Evolutionary conservation across 2,888 invertebrate species (phyloP).

Genomic region (Xestia ashworthii): DNA sequence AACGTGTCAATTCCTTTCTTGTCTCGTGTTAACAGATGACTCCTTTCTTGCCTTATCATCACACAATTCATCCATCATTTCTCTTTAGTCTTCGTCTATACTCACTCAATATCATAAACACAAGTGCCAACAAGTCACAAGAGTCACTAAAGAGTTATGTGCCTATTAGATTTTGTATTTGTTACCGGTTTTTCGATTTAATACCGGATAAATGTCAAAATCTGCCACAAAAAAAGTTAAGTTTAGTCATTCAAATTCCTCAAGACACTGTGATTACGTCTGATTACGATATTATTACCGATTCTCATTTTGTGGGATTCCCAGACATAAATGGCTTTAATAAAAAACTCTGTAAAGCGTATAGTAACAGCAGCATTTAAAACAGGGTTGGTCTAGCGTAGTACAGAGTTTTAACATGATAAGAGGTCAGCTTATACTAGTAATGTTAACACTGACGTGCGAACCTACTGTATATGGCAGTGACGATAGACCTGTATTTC

Average conservation of each 20-base stretch:
- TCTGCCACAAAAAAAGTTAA: neutral
- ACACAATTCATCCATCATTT: neutral
- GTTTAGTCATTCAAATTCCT: neutral
- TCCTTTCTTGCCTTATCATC: neutral
- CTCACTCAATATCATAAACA: neutral
- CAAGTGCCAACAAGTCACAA: neutral
- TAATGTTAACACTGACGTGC: neutral
- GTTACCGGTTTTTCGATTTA: neutral
- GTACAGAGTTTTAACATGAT: neutral
- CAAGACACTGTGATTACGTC: neutral
- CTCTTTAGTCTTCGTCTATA: too few species aligned
- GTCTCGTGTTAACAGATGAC: neutral
- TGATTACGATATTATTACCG: neutral
- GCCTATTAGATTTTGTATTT: neutral
- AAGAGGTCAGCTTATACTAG: neutral
- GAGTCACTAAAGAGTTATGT: neutral
- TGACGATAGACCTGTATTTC: neutral
- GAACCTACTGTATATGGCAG: neutral
- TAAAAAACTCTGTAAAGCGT: neutral
- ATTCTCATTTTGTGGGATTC: neutral
- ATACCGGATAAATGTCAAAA: neutral
- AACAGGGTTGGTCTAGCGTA: neutral
- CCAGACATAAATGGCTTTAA: conserved; percentile 2
- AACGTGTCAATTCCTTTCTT: too few species aligned
- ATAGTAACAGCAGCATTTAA: neutral